A percentile compares a stretch with the other conserved stretches of the same genome.
Conservation (phyloP, 2,888 invertebrate genomes). For the Drosophila neoperkinsi region DNA sequence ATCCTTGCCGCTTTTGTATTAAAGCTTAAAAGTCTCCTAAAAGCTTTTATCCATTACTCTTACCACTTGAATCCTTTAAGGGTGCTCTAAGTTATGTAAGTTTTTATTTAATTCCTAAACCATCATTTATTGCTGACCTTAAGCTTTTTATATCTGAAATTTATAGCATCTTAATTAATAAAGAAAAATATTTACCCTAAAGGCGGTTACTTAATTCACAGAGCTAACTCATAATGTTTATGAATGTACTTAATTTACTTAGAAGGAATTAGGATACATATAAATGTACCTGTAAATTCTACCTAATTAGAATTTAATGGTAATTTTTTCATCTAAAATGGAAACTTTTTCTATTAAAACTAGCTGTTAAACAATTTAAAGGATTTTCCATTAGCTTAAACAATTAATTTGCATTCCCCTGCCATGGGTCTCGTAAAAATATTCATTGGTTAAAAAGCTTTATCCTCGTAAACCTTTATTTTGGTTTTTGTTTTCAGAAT, state of each 20-base stretch:
- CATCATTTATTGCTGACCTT: constrained; percentile 15
- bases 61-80: background rate
- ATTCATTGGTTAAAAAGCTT: constrained; percentile 11
- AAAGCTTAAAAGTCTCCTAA: background rate
- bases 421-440: background rate
- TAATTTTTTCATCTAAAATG: background rate
- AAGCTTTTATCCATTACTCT: background rate
- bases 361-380: too few species aligned
- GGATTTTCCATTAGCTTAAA: background rate
- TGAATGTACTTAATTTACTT: background rate
- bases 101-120: background rate
- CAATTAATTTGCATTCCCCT: constrained; percentile 11
- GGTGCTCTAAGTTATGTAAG: too few species aligned
- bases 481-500: constrained; percentile 30
- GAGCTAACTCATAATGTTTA: background rate
- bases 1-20: background rate
- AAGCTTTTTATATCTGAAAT: background rate
- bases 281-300: background rate
- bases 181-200: background rate
- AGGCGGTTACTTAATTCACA: background rate
- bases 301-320: background rate
- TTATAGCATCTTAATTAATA: background rate
- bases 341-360: background rate
- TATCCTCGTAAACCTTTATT: constrained; percentile 20
- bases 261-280: background rate